Evolutionary conservation across 2,113 vertebrate genomes (phyloP).

Genomic region (Triplophysa rosa): DNA sequence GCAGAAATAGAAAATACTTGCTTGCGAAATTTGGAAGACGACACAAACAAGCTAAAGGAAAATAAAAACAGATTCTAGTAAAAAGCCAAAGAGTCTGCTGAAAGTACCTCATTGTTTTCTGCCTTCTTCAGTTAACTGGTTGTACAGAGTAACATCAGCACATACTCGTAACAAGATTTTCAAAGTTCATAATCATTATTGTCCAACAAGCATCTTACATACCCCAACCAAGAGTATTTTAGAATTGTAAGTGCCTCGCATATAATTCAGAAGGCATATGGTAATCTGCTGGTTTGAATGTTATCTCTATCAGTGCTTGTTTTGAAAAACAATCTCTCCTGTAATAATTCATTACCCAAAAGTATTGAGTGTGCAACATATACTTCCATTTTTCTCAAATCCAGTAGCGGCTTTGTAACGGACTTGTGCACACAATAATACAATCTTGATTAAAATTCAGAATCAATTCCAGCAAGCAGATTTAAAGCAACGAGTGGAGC

Average conservation of each 20-base stretch:
- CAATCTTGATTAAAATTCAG: neutral
- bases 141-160: neutral
- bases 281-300: neutral
- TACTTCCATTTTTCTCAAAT: neutral
- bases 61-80: neutral
- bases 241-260: constrained; percentile 3
- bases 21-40: neutral
- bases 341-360: constrained; percentile 12
- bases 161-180: neutral
- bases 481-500: constrained; percentile 2
- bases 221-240: constrained; percentile 9
- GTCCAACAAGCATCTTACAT: neutral
- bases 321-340: neutral
- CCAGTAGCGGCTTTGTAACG: neutral
- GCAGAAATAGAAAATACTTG: neutral
- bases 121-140: neutral
- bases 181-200: constrained; percentile 21
- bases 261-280: constrained; percentile 1
- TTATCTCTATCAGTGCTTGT: constrained; percentile 15
- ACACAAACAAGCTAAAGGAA: neutral
- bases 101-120: neutral
- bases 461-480: constrained; percentile 10
- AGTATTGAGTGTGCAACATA: neutral
- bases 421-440: constrained; percentile 12
- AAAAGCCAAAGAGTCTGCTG: neutral